Evolutionary conservation across 2,113 vertebrate species (phyloP).

Genomic region (Stegostoma tigrinum): DNA sequence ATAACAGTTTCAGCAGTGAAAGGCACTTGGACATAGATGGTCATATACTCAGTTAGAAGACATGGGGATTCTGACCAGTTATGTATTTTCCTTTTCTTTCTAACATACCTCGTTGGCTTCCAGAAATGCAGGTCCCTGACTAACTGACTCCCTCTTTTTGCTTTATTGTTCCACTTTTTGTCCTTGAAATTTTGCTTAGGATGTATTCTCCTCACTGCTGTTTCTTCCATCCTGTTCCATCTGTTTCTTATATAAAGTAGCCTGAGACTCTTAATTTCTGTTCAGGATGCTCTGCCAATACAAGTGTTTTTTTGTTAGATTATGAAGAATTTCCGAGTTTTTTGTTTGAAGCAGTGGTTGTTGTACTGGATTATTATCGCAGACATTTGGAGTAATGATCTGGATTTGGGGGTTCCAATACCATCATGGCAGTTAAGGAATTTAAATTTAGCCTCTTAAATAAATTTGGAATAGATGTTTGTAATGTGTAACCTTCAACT

Average conservation of each 20-base stretch:
- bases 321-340: neutral
- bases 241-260: neutral
- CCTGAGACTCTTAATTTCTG: neutral
- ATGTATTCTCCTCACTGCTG: neutral
- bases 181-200: neutral
- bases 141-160: neutral
- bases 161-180: neutral
- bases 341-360: neutral
- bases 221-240: neutral
- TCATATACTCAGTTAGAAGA: neutral
- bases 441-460: neutral
- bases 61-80: neutral
- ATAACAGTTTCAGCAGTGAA: neutral
- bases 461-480: neutral
- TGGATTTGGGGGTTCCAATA: neutral
- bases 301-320: neutral
- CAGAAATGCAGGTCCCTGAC: neutral
- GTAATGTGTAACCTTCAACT: neutral
- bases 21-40: neutral
- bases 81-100: neutral
- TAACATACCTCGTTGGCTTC: neutral
- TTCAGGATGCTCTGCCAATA: neutral
- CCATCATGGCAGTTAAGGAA: neutral
- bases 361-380: neutral
- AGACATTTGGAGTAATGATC: neutral